Evolutionary conservation across 2,888 invertebrate genomes (phyloP).

Genomic region (Meiosimyza platycephala): DNA sequence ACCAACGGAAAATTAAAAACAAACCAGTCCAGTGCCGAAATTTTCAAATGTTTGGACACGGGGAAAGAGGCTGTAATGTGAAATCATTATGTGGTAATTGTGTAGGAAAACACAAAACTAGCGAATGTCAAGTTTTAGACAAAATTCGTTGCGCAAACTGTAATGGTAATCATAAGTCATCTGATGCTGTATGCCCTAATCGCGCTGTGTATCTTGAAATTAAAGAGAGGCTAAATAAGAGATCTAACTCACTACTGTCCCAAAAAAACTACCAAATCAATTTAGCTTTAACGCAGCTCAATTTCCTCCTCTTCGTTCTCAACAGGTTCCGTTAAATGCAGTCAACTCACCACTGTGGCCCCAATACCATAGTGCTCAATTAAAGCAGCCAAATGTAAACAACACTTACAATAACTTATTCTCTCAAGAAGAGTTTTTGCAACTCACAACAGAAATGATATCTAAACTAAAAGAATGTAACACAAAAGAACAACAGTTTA

Average conservation of each 20-base stretch:
- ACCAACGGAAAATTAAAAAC: constrained; percentile 38
- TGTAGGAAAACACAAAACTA: constrained; percentile 38
- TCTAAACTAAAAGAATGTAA: constrained; percentile 33
- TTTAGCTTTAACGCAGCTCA: not conserved
- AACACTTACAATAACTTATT: constrained; percentile 9
- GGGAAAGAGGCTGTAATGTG: constrained; percentile 37
- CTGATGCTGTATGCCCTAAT: constrained; percentile 35
- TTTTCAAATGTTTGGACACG: constrained; percentile 42
- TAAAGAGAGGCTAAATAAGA: constrained; percentile 14
- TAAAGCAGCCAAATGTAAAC: not conserved
- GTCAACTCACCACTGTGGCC: not conserved
- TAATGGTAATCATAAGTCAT: constrained; percentile 36
- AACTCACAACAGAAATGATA: constrained; percentile 25
- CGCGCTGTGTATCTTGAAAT: constrained; percentile 32
- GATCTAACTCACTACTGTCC: not conserved
- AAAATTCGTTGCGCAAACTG: constrained; percentile 41
- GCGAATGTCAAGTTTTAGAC: constrained; percentile 27
- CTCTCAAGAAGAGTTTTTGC: constrained; percentile 27
- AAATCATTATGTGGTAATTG: constrained; percentile 37
- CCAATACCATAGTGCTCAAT: not conserved
- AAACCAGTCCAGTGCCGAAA: constrained; percentile 42
- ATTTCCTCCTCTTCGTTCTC: not conserved
- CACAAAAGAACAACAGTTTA: constrained; percentile 34
- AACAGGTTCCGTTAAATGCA: constrained; percentile 4
- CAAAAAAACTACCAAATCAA: not conserved